phyloP scores from a whole-genome alignment of 2,888 invertebrate genomes.

The Trichopria drosophilae region DNA sequence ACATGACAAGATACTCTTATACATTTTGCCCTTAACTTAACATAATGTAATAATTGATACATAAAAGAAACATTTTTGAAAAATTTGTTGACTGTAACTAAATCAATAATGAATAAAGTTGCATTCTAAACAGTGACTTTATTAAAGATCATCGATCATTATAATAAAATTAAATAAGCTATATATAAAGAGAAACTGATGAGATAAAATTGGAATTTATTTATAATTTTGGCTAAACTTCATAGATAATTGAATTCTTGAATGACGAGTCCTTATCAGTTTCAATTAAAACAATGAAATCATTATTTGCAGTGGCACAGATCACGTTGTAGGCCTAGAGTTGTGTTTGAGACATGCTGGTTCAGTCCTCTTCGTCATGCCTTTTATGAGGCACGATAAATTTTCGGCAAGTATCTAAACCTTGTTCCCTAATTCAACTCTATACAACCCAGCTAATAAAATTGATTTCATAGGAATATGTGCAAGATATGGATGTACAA shows the following conservation, averaged over 20 bases:
- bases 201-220: not conserved
- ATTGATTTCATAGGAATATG: constrained; percentile 68
- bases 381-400: constrained; percentile 80
- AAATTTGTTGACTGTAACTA: too few species aligned
- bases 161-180: too few species aligned
- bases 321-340: constrained; percentile 81
- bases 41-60: too few species aligned
- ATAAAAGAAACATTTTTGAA: too few species aligned
- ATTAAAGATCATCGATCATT: too few species aligned
- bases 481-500: constrained; percentile 67
- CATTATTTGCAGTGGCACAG: constrained; percentile 68
- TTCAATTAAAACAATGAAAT: too few species aligned
- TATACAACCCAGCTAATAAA: not conserved
- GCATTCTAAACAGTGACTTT: too few species aligned
- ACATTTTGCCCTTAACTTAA: too few species aligned
- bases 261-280: too few species aligned
- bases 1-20: too few species aligned
- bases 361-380: constrained; percentile 86
- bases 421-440: not conserved
- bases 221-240: constrained; percentile 9
- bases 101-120: too few species aligned
- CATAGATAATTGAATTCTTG: constrained; percentile 19
- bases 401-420: constrained; percentile 67
- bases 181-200: too few species aligned
- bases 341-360: constrained; percentile 76